Percentiles rank a stretch among this genome's conserved stretches.
Conservation (phyloP, 2,113 vertebrate genomes). For the Toxotes chatareus region DNA sequence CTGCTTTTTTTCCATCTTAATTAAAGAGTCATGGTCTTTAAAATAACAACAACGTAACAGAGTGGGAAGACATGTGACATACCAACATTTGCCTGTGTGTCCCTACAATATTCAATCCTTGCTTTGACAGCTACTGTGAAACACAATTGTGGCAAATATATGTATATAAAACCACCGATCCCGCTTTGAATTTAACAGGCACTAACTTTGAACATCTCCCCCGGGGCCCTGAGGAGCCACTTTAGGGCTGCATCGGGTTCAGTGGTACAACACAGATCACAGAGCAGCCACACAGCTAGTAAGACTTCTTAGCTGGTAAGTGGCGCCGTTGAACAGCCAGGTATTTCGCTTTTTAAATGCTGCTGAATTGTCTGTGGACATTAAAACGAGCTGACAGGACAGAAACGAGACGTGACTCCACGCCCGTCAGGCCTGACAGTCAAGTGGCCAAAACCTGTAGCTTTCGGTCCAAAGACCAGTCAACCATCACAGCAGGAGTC, state of each 20-base stretch:
- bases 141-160: background rate
- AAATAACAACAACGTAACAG: no score
- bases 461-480: background rate
- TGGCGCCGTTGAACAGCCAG: background rate
- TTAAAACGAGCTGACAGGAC: background rate
- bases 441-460: conserved; percentile 44
- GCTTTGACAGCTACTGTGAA: background rate
- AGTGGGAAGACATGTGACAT: no score
- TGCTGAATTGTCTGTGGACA: background rate
- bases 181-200: background rate
- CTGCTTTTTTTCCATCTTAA: background rate
- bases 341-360: background rate
- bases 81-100: no score
- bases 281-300: background rate
- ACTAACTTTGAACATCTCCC: background rate
- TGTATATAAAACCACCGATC: background rate
- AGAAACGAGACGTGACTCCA: conserved; percentile 12
- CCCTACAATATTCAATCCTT: background rate
- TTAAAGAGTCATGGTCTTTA: no score
- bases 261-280: background rate
- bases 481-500: background rate
- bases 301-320: no score
- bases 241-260: background rate
- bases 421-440: conserved; percentile 28
- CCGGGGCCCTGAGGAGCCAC: background rate